Evolutionary conservation across 2,888 invertebrate genomes (phyloP).

Genomic region (Allacma fusca): DNA sequence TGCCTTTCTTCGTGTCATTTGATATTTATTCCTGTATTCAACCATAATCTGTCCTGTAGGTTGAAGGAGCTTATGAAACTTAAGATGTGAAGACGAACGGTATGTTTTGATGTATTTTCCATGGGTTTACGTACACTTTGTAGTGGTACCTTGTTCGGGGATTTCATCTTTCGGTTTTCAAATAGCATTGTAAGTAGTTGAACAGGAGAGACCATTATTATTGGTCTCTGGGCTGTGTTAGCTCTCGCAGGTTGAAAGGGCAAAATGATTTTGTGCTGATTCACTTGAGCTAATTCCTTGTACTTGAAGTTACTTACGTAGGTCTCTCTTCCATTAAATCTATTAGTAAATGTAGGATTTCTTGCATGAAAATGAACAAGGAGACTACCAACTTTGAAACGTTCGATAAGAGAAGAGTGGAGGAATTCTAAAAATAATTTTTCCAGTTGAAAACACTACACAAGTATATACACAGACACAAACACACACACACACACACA

Average conservation of each 20-base stretch:
- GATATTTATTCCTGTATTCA: conserved; percentile 2
- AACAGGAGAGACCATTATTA: background rate
- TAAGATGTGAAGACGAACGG: background rate
- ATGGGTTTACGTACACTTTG: no score
- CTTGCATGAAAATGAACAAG: conserved; percentile 8
- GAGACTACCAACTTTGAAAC: background rate
- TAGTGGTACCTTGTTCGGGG: background rate
- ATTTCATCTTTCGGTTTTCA: background rate
- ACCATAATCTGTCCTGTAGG: conserved; percentile 7
- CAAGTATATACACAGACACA: background rate
- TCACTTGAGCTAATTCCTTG: conserved; percentile 13
- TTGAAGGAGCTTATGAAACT: background rate
- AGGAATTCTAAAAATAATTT: conserved; percentile 29
- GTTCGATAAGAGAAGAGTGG: conserved; percentile 7
- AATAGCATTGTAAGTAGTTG: background rate
- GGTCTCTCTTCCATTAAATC: background rate
- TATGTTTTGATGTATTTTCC: background rate
- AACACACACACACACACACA: background rate
- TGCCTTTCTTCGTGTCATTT: background rate
- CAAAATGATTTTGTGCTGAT: background rate
- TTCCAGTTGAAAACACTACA: conserved; percentile 25
- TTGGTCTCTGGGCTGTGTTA: background rate
- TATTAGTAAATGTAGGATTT: conserved; percentile 1
- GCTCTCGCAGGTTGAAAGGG: background rate
- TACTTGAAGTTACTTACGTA: background rate